Evolutionary conservation across 2,113 vertebrate genomes (phyloP), one percentile per base, ranked within the genome.

Genomic region (Brachyistius frenatus): DNA sequence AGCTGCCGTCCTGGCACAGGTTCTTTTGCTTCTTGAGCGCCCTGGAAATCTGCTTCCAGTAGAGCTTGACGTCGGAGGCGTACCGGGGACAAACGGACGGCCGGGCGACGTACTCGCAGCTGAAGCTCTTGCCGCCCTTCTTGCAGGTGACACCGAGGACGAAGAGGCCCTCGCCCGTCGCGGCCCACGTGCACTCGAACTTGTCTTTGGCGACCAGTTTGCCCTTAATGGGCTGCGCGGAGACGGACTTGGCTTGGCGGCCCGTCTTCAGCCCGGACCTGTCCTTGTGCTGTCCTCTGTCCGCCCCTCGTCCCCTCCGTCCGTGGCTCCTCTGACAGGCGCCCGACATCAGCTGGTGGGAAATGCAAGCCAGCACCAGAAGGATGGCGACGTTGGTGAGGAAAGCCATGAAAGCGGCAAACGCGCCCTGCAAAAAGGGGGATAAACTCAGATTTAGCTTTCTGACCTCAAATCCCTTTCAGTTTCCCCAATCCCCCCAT

Each of bases 21-120:
- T 75, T 86, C 60, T 93, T 96, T 39, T 96, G 95, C 46, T 94
- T 96, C 81, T 80, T 96, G 35, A 99, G 88, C 0, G 90, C 89
- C 11, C 95, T 88, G 9, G 77, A 77, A 0, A 98, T 91, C 74
- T 98, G 97, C 71, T 95, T 98, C 97, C 97, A 99, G 82, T 95
- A 98, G 5, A 47, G 46, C 30, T 87, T 92, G 5, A 84, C 46
- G 2, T 94, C 89, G 53, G 89, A 79, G 2, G 49, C 39, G 30
- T 94, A 95, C 41, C 93, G 86, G 0, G 92, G 80, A 76, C 98
- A 99, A 0, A 85, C 50, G 0, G 91, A 66, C 2, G 97, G 96
- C 1, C 91, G 91, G 49, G 96, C 96, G 0, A 82, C 85, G 62
- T 96, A 99, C 46, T 94, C 88, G 0, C 97, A 99, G 71, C 93